phyloP scores from a whole-genome alignment of 2,797 vertebrate genomes.

The Echiichthys vipera region DNA sequence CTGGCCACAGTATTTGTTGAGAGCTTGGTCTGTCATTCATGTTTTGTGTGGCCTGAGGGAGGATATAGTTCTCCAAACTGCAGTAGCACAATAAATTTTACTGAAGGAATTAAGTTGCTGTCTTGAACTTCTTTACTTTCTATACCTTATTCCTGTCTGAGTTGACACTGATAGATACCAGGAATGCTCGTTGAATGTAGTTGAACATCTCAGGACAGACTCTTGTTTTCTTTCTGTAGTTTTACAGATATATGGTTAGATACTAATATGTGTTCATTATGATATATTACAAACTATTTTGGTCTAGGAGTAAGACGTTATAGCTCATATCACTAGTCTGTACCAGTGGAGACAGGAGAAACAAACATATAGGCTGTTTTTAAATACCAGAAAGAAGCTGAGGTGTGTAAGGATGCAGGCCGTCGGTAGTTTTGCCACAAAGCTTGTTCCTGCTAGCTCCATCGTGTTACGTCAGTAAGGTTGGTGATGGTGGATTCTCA shows the following conservation, averaged over 20 bases:
- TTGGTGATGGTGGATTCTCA: too few relatives aligned
- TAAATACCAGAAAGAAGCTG: too few relatives aligned
- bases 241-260: background rate
- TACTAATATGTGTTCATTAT: background rate
- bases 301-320: too few relatives aligned
- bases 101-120: constrained; percentile 35
- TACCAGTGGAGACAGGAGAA: too few relatives aligned
- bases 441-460: too few relatives aligned
- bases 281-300: too few relatives aligned
- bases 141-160: constrained; percentile 7
- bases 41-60: constrained; percentile 43
- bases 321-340: too few relatives aligned
- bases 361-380: too few relatives aligned
- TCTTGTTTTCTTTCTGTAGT: background rate
- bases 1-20: constrained; percentile 46
- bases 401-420: too few relatives aligned
- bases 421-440: too few relatives aligned
- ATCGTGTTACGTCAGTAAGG: too few relatives aligned
- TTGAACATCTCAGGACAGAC: background rate
- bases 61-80: constrained; percentile 31
- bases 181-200: background rate
- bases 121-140: constrained; percentile 35
- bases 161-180: constrained; percentile 7
- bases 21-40: constrained; percentile 43
- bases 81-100: constrained; percentile 44